Conservation (phyloP, 1,140 invertebrate genomes). For the Lasaia peninsularis region DNA sequence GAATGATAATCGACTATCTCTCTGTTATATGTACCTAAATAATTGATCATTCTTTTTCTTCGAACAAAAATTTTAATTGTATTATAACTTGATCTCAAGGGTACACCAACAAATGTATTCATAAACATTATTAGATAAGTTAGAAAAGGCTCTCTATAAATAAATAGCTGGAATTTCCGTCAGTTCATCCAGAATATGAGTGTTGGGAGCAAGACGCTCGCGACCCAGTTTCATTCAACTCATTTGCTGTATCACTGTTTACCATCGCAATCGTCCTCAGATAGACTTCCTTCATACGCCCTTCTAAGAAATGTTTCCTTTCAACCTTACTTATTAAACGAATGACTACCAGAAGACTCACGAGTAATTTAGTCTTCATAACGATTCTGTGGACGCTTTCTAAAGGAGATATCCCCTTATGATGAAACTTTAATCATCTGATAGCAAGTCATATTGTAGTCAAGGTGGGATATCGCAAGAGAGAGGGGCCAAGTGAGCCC, state of each 20-base stretch:
- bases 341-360: not conserved
- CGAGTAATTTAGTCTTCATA: not conserved
- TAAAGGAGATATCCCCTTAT: no score
- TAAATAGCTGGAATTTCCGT: not conserved
- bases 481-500: no score
- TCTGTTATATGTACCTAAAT: no score
- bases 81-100: no score
- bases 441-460: no score
- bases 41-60: no score
- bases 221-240: conserved; percentile 63
- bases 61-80: no score
- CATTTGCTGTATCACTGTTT: conserved; percentile 65
- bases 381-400: no score
- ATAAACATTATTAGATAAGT: not conserved
- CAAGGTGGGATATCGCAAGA: no score
- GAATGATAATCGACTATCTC: no score
- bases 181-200: conserved; percentile 35
- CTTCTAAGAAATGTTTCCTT: conserved; percentile 12
- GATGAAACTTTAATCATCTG: no score
- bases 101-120: no score
- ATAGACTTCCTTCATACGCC: conserved; percentile 25
- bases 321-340: conserved; percentile 1
- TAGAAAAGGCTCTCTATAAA: not conserved
- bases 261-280: conserved; percentile 54
- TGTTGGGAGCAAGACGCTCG: conserved; percentile 30